phyloP scores from a whole-genome alignment of 1,140 invertebrate species.

The Druon quercuslanigerum region DNA sequence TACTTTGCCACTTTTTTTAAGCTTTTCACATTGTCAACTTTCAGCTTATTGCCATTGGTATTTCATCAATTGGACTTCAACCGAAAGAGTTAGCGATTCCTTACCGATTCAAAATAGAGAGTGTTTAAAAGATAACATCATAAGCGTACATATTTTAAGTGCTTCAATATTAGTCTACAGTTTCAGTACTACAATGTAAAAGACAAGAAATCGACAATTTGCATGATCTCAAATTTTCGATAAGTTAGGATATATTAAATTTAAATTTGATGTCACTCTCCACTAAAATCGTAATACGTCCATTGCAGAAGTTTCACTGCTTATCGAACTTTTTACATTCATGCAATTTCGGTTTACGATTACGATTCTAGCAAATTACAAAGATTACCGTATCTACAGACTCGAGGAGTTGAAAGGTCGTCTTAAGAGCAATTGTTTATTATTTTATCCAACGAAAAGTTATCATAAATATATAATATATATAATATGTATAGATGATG shows the following conservation, averaged over 20 bases:
- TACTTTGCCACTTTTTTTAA: too few relatives aligned
- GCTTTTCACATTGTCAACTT: not conserved
- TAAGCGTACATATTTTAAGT: conserved; percentile 18
- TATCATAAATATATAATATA: conserved; percentile 38
- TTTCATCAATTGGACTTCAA: not conserved
- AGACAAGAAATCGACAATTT: not conserved
- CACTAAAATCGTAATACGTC: conserved; percentile 17
- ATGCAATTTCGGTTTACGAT: conserved; percentile 30
- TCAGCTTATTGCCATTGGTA: conserved; percentile 24
- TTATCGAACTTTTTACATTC: conserved; percentile 28
- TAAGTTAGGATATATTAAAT: not conserved
- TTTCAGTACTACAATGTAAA: too few relatives aligned
- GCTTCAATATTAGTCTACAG: not conserved
- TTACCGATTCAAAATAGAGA: conserved; percentile 8
- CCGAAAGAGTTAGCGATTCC: conserved; percentile 3
- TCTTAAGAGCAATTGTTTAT: conserved; percentile 25
- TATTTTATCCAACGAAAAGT: not conserved
- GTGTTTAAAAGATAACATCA: conserved; percentile 16
- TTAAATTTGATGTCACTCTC: conserved; percentile 10
- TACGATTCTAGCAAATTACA: conserved; percentile 15
- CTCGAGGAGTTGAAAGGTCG: conserved; percentile 30
- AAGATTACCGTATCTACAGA: conserved; percentile 30
- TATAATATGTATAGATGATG: conserved; percentile 37
- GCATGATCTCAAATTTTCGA: not conserved
- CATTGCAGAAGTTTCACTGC: conserved; percentile 7